A percentile compares a stretch with the other conserved stretches of the same genome.
These are phyloP conservation scores for Pseudorhombus dupliciocellatus DNA, from an alignment of 2,113 vertebrate species.

Conservation along the genomic window DNA sequence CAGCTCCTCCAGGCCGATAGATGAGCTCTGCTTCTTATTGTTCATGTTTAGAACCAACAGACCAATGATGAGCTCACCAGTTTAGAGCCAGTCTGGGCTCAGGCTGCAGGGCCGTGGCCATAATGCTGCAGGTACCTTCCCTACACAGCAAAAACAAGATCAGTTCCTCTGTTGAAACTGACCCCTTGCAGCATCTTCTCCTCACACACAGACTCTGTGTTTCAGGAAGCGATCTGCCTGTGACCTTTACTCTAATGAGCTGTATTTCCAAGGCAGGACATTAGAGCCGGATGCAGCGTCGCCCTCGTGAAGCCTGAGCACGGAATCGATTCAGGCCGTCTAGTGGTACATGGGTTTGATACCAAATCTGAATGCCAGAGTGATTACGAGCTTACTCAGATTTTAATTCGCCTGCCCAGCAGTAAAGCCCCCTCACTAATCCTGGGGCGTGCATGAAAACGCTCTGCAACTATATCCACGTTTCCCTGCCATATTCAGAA, in stretches of 20 bases:
- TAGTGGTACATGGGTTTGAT: constrained; percentile 12
- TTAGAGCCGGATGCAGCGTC: constrained; percentile 34
- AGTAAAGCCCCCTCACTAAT: constrained; percentile 49
- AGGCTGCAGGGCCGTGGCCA: background rate
- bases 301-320: constrained; percentile 15
- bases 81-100: background rate
- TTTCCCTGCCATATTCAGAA: background rate
- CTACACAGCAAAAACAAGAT: background rate
- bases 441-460: constrained; percentile 40
- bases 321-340: constrained; percentile 33
- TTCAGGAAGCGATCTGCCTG: constrained; percentile 30
- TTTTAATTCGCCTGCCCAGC: constrained; percentile 55
- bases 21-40: constrained; percentile 12
- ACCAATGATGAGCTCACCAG: constrained; percentile 16
- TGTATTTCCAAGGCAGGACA: constrained; percentile 37
- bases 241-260: constrained; percentile 60
- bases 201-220: constrained; percentile 41
- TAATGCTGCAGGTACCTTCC: background rate
- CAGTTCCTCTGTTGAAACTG: background rate
- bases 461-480: background rate
- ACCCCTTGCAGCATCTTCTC: constrained; percentile 6
- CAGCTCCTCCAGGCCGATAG: background rate
- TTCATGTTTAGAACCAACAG: constrained; percentile 27
- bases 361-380: constrained; percentile 52
- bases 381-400: constrained; percentile 66